These are phyloP conservation scores for Poecile atricapillus DNA, from an alignment of 2,113 vertebrate species.

Conservation along the genomic window DNA sequence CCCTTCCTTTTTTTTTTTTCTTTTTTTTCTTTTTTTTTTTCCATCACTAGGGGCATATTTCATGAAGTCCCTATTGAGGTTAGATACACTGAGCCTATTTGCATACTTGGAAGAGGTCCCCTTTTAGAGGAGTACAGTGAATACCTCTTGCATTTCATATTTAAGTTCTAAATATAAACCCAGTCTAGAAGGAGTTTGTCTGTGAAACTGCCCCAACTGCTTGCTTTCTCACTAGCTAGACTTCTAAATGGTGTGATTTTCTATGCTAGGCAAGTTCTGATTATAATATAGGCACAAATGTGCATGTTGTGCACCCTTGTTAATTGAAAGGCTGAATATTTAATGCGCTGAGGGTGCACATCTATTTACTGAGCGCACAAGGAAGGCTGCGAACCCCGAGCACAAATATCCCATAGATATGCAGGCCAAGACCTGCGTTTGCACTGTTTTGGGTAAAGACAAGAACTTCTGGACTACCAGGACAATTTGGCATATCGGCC, in stretches of 20 bases:
- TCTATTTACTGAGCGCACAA: slow-evolving; percentile 30
- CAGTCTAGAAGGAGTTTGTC: slow-evolving; percentile 28
- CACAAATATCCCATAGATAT: background rate
- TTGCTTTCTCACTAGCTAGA: background rate
- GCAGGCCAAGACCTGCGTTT: background rate
- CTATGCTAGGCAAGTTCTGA: background rate
- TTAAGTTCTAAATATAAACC: slow-evolving; percentile 47
- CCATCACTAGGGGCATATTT: slow-evolving; percentile 16
- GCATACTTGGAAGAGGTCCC: slow-evolving; percentile 44
- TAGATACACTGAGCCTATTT: background rate
- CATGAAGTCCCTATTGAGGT: slow-evolving; percentile 6
- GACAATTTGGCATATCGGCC: slow-evolving; percentile 56
- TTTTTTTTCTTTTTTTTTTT: background rate
- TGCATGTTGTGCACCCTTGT: background rate
- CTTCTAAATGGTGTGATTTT: slow-evolving; percentile 24
- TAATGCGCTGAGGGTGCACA: background rate
- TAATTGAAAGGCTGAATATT: slow-evolving; percentile 44
- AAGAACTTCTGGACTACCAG: slow-evolving; percentile 61
- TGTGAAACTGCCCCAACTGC: background rate
- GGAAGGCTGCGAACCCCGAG: slow-evolving; percentile 17
- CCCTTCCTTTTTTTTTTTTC: background rate
- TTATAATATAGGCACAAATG: background rate
- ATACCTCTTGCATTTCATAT: slow-evolving; percentile 42
- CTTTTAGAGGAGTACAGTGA: slow-evolving; percentile 8
- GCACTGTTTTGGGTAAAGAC: slow-evolving; percentile 63